Evolutionary conservation across 2,888 invertebrate species (phyloP).

Genomic region (Pandemis cinnamomeana): DNA sequence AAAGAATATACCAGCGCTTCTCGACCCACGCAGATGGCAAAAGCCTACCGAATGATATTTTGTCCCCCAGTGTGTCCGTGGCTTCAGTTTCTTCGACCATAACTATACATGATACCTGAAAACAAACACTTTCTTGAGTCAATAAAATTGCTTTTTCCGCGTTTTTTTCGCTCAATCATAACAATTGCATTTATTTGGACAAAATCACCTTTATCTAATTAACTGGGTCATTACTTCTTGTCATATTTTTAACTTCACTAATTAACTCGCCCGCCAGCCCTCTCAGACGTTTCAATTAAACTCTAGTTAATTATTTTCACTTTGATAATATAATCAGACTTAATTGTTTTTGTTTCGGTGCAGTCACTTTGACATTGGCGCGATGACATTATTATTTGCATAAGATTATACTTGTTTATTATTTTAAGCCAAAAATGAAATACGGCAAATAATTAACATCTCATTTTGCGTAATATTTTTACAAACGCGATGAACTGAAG

Average conservation of each 20-base stretch:
- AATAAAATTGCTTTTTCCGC: no score
- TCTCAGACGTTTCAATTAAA: slow-evolving; percentile 9
- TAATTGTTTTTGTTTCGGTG: background rate
- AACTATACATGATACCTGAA: no score
- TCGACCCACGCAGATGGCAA: no score
- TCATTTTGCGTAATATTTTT: no score
- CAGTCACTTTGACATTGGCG: slow-evolving; percentile 4
- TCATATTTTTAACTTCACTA: background rate
- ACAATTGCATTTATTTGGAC: background rate
- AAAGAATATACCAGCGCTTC: no score
- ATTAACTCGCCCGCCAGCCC: background rate
- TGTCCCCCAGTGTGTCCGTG: no score
- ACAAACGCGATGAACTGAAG: no score
- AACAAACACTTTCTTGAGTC: no score
- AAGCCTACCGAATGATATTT: no score
- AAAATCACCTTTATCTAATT: background rate
- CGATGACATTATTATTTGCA: background rate
- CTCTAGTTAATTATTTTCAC: slow-evolving; percentile 7
- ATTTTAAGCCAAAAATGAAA: background rate
- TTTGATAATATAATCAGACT: slow-evolving; percentile 11
- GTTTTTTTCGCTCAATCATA: no score
- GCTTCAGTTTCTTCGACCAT: no score
- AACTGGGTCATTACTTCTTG: background rate
- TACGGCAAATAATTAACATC: no score
- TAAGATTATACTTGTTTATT: background rate